phyloP scores from a whole-genome alignment of 2,113 vertebrate genomes.

The Heterotilapia buettikoferi region DNA sequence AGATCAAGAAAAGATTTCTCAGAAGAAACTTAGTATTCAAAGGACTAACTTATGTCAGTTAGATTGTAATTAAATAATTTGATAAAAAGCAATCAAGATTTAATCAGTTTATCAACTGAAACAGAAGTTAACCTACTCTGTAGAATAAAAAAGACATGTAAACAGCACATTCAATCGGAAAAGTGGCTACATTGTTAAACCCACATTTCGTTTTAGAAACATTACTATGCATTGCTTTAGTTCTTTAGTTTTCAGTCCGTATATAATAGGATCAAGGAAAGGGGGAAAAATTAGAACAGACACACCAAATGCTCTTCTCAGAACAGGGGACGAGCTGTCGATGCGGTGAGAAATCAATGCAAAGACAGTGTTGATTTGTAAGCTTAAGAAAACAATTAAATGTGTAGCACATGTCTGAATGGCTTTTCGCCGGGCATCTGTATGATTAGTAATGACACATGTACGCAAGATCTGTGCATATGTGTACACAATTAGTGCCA shows the following conservation, averaged over 20 bases:
- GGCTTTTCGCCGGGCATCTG: conserved; percentile 44
- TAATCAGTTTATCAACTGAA: neutral
- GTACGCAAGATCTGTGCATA: conserved; percentile 54
- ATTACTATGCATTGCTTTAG: conserved; percentile 12
- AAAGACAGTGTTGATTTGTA: conserved; percentile 32
- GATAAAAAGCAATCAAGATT: neutral
- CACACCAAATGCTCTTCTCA: conserved; percentile 43
- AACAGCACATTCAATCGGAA: neutral
- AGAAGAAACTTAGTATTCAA: neutral
- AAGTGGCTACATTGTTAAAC: neutral
- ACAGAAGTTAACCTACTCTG: neutral
- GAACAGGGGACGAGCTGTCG: neutral
- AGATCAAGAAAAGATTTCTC: neutral
- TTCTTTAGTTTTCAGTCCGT: conserved; percentile 56
- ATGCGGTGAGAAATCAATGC: conserved; percentile 40
- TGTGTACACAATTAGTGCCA: conserved; percentile 35
- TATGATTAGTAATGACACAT: conserved; percentile 27
- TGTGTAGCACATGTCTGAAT: conserved; percentile 62
- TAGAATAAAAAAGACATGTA: neutral
- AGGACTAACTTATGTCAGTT: neutral
- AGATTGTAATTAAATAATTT: neutral
- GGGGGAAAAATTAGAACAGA: conserved; percentile 57
- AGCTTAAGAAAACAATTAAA: conserved; percentile 45
- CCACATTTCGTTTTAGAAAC: conserved; percentile 1
- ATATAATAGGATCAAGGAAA: conserved; percentile 57